Conservation (phyloP, 1,140 invertebrate species). For the Procambarus clarkii region DNA sequence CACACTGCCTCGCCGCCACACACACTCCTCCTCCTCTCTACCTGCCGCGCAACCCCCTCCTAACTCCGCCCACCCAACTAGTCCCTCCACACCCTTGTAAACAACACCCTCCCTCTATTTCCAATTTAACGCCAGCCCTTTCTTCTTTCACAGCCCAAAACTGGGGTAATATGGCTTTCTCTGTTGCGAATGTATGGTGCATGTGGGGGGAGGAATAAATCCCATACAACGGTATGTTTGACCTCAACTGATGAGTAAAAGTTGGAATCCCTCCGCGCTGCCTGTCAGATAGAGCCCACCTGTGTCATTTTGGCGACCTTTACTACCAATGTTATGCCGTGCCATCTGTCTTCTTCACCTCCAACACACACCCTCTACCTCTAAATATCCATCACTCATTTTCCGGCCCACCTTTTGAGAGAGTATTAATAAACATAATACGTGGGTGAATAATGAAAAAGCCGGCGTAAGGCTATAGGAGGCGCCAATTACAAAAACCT, state of each 20-base stretch:
- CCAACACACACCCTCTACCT: not conserved
- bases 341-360: not conserved
- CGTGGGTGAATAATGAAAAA: not conserved
- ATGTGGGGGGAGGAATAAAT: not conserved
- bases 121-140: not conserved
- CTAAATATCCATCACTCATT: not conserved
- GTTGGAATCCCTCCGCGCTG: constrained; percentile 48
- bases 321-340: not conserved
- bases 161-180: not conserved
- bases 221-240: not conserved
- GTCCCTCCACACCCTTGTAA: constrained; percentile 44
- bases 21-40: constrained; percentile 20
- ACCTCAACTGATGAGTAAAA: constrained; percentile 48
- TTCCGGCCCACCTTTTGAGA: not conserved
- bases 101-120: not conserved
- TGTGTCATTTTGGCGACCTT: constrained; percentile 48
- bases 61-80: constrained; percentile 67
- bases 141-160: not conserved
- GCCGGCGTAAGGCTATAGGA: not conserved
- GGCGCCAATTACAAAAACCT: constrained; percentile 35
- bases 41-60: constrained; percentile 45
- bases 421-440: not conserved
- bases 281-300: constrained; percentile 44
- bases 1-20: constrained; percentile 56
- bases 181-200: not conserved